These are phyloP conservation scores for Sphaeramia orbicularis DNA, from an alignment of 2,797 vertebrate species.

Conservation along the genomic window DNA sequence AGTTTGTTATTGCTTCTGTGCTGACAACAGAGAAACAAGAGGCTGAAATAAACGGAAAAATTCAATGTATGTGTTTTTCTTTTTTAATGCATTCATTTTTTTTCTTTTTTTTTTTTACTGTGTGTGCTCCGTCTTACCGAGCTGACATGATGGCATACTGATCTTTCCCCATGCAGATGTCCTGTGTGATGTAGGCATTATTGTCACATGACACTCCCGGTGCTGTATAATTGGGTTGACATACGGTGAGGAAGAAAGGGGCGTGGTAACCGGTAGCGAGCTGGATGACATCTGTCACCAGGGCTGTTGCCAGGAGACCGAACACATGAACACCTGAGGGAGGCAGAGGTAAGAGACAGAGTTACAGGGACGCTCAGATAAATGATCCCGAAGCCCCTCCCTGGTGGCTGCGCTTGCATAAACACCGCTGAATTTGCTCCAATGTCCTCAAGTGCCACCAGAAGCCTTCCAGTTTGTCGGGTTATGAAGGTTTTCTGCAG, in stretches of 20 bases:
- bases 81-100: no score
- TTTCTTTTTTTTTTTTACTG: not conserved
- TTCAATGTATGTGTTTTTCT: not conserved
- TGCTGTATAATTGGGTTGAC: slow-evolving; percentile 96
- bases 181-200: slow-evolving; percentile 94
- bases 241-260: slow-evolving; percentile 97
- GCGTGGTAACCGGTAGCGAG: slow-evolving; percentile 95
- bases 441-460: slow-evolving; percentile 23
- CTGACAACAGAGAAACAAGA: not conserved
- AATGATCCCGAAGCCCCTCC: slow-evolving; percentile 44
- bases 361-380: slow-evolving; percentile 14
- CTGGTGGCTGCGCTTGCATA: slow-evolving; percentile 30
- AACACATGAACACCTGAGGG: slow-evolving; percentile 95
- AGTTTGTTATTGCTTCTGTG: not conserved
- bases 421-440: slow-evolving; percentile 4
- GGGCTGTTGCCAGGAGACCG: slow-evolving; percentile 93
- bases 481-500: slow-evolving; percentile 30
- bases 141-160: slow-evolving; percentile 94
- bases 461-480: not conserved
- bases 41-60: no score
- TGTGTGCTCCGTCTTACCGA: slow-evolving; percentile 79
- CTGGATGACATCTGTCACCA: slow-evolving; percentile 97
- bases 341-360: slow-evolving; percentile 11
- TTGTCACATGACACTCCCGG: slow-evolving; percentile 92
- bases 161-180: slow-evolving; percentile 94